Percentiles rank a stretch among this genome's conserved stretches.
phyloP scores from a whole-genome alignment of 2,797 vertebrate species.

The Centroberyx gerrardi region DNA sequence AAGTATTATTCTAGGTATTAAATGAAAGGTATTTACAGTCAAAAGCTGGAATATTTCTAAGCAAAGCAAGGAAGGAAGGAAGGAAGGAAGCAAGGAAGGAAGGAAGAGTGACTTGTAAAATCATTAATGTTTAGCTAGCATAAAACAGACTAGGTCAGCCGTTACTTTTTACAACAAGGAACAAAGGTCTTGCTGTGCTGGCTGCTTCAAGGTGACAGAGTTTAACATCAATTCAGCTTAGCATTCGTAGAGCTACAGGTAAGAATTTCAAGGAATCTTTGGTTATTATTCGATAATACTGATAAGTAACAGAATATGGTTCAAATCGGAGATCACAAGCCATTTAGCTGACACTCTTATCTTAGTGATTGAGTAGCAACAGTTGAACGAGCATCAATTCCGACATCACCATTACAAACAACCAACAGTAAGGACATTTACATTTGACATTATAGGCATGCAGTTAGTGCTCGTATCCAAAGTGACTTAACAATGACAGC shows the following conservation, averaged over 20 bases:
- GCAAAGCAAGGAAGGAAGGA: no score
- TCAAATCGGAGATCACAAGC: neutral
- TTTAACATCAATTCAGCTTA: neutral
- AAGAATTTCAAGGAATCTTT: conserved; percentile 18
- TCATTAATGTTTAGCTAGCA: conserved; percentile 39
- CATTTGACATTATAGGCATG: no score
- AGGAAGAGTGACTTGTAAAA: neutral
- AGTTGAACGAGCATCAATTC: no score
- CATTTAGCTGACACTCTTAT: no score
- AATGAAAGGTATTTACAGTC: no score
- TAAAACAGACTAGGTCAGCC: conserved; percentile 3
- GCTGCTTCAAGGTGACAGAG: conserved; percentile 13
- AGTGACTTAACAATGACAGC: no score
- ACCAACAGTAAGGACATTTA: no score
- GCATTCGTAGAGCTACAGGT: conserved; percentile 38
- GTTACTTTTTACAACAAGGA: conserved; percentile 53
- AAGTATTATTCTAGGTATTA: no score
- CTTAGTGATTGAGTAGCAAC: no score
- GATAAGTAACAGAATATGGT: neutral
- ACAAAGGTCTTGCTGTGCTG: conserved; percentile 61
- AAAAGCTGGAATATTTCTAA: no score
- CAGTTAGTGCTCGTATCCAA: no score
- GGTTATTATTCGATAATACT: neutral
- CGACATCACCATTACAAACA: no score
- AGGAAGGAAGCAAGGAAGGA: neutral